phyloP scores from a whole-genome alignment of 2,888 invertebrate species.

The Plutella xylostella region DNA sequence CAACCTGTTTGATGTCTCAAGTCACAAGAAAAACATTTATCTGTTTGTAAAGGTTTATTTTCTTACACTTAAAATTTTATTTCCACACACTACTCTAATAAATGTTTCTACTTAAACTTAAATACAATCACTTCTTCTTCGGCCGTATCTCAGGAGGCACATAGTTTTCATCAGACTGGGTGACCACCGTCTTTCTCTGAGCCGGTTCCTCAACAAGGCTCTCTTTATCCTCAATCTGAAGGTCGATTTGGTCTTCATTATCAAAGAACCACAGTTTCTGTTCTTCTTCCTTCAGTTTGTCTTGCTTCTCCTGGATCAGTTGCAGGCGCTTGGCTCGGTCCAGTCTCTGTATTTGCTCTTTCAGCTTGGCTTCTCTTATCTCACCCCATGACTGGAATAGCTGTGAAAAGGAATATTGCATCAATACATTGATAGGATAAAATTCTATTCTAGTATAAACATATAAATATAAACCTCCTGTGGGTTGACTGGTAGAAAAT shows the following conservation, averaged over 20 bases:
- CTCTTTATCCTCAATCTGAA: constrained; percentile 74
- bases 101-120: too few species aligned
- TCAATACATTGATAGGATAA: background rate
- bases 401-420: constrained; percentile 33
- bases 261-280: constrained; percentile 87
- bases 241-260: constrained; percentile 79
- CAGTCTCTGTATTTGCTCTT: constrained; percentile 69
- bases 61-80: too few species aligned
- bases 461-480: too few species aligned
- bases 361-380: constrained; percentile 66
- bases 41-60: too few species aligned
- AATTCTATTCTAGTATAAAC: too few species aligned
- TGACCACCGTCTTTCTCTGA: constrained; percentile 57
- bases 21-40: too few species aligned
- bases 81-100: too few species aligned
- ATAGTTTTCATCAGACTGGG: constrained; percentile 71
- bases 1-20: too few species aligned
- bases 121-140: constrained; percentile 34
- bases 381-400: constrained; percentile 71
- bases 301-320: constrained; percentile 60
- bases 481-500: too few species aligned
- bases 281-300: constrained; percentile 62
- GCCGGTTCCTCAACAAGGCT: constrained; percentile 30
- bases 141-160: constrained; percentile 77
- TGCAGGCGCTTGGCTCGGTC: constrained; percentile 66